These are phyloP conservation scores for Dichetophora obliterata DNA, from an alignment of 2,888 invertebrate species.

Conservation along the genomic window DNA sequence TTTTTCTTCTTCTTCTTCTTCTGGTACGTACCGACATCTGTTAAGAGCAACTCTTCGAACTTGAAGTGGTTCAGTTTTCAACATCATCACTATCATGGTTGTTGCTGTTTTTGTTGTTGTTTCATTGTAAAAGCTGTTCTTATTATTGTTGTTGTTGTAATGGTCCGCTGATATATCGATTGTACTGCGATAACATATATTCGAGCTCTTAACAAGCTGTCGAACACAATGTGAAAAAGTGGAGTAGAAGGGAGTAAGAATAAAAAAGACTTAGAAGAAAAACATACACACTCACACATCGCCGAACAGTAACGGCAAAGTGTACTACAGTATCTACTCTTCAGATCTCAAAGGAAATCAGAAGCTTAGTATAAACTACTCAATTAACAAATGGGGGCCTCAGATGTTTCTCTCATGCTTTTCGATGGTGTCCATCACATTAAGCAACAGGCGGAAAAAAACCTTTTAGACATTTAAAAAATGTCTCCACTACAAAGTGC, in stretches of 20 bases:
- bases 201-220: constrained; percentile 8
- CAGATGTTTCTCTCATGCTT: not conserved
- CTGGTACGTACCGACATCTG: not conserved
- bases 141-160: constrained; percentile 9
- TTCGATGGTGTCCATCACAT: too few species aligned
- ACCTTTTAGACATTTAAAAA: too few species aligned
- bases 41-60: not conserved
- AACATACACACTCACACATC: not conserved
- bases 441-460: too few species aligned
- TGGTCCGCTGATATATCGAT: constrained; percentile 2
- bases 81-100: not conserved
- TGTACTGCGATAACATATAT: constrained; percentile 11
- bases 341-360: not conserved
- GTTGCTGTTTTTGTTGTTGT: not conserved
- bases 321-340: not conserved
- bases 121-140: not conserved
- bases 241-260: not conserved
- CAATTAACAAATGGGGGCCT: constrained; percentile 7
- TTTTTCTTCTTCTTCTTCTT: too few species aligned
- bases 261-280: too few species aligned
- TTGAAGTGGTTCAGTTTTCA: constrained; percentile 17
- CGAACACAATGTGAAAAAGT: constrained; percentile 9
- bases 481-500: too few species aligned
- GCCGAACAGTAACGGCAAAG: not conserved
- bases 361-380: constrained; percentile 17